Base-by-base conservation (phyloP, 2,888 invertebrate species). In the Reticulitermes lucifugus region DNA sequence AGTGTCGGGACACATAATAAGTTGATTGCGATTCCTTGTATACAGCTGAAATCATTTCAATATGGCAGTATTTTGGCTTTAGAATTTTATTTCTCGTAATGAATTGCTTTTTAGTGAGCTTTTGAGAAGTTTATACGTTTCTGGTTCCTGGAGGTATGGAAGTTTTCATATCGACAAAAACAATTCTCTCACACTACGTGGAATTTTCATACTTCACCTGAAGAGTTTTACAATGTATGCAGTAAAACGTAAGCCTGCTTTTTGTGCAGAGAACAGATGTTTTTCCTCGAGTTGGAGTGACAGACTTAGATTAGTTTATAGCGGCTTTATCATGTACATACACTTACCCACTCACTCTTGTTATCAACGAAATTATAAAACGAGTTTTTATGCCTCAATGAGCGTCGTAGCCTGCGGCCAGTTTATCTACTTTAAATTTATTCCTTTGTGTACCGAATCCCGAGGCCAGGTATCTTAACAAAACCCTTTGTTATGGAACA, bases 271-370 rank as follows among this genome's bases (percentile, higher is more conserved):
- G 41, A 29, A 41, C 73, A 41, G 73, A 35, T 6, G 25, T 73
- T 73, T 73, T 73, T 29, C 22, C 73, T 73, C 73, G 35, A 29
- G 35, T 18, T 73, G 35, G 73, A 73, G 29, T 73, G 73, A 73
- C 73, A 25, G 73, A 35, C 73, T 73, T 73, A 73, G 73, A 73
- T 73, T 73, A 41, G 65, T 65, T 65, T 65, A 6, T 65, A 25
- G 65, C 2, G n/a, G 65, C 65, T 55, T 55, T 55, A 18, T 55
- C 18, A 5, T 55, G 55, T 55, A 18, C 18, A 70, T n/a, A 1
- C 12, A 70, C 70, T 70, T 70, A 25, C 25, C 9, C 70, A 70
- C 70, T 70, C 18, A 18, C 55, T 18, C 18, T 55, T 55, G 7
- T 55, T 2, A 55, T 55, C 55, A 55, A 18, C 18, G 55, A 18